Evolutionary conservation across 2,113 vertebrate genomes (phyloP).

Genomic region (Scomber japonicus): DNA sequence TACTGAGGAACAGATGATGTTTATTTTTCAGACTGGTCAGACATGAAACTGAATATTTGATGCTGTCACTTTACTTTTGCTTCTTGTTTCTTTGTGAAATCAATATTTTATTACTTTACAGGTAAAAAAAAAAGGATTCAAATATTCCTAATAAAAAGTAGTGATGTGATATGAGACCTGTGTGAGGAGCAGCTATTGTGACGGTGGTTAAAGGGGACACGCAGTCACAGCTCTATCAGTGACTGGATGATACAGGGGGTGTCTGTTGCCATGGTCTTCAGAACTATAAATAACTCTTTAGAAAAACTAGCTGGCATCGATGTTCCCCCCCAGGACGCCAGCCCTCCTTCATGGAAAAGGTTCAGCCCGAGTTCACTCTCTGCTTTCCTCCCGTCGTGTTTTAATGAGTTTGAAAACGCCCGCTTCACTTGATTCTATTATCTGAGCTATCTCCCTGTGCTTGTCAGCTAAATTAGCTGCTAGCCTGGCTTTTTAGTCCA

Average conservation of each 20-base stretch:
- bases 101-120: too few species aligned
- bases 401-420: constrained; percentile 70
- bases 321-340: constrained; percentile 39
- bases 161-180: constrained; percentile 1
- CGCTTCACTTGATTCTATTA: constrained; percentile 59
- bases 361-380: constrained; percentile 67
- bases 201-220: constrained; percentile 35
- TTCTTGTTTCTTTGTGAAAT: background rate
- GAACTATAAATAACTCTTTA: constrained; percentile 73
- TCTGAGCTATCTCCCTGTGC: constrained; percentile 49
- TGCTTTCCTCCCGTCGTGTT: constrained; percentile 54
- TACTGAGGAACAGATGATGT: too few species aligned
- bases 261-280: constrained; percentile 67
- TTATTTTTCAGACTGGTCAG: background rate
- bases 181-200: constrained; percentile 29
- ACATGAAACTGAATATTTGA: background rate
- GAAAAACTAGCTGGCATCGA: constrained; percentile 51
- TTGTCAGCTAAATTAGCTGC: constrained; percentile 67
- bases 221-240: constrained; percentile 29
- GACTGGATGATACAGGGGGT: constrained; percentile 42
- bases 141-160: background rate
- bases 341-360: constrained; percentile 47
- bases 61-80: background rate
- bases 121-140: background rate
- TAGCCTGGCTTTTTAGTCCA: constrained; percentile 30